These are phyloP conservation scores for Chiloscyllium plagiosum DNA, from an alignment of 2,113 vertebrate genomes.

Conservation along the genomic window DNA sequence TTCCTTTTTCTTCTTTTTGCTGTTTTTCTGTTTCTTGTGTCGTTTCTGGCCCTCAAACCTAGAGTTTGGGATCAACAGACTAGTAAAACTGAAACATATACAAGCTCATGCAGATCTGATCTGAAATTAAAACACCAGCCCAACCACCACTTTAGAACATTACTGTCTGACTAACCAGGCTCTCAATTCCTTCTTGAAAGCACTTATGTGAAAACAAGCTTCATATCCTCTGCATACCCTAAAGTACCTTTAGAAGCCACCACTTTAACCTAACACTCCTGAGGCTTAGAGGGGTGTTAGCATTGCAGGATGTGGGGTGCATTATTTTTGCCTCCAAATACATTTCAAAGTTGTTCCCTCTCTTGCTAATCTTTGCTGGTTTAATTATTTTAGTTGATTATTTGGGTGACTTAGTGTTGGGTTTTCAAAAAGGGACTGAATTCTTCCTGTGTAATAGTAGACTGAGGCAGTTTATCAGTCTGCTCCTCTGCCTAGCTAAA, in stretches of 20 bases:
- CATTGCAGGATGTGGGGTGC: too few relatives aligned
- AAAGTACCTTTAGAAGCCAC: neutral
- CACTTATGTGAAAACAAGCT: neutral
- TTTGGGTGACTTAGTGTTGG: too few relatives aligned
- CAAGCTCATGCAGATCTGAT: neutral
- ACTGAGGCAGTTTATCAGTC: too few relatives aligned
- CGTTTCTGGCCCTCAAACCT: constrained; percentile 63
- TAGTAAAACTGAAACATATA: neutral
- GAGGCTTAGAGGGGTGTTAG: too few relatives aligned
- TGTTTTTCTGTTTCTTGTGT: constrained; percentile 66
- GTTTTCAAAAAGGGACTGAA: too few relatives aligned
- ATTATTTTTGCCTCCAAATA: too few relatives aligned
- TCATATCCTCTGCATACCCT: neutral
- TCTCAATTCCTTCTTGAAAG: neutral
- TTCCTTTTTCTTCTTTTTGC: constrained; percentile 63
- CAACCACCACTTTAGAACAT: neutral
- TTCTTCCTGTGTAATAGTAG: too few relatives aligned
- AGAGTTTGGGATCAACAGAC: neutral
- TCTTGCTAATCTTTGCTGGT: too few relatives aligned
- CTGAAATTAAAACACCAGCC: neutral
- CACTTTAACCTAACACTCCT: neutral
- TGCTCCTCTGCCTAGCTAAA: too few relatives aligned
- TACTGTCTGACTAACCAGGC: neutral
- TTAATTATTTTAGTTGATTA: too few relatives aligned
- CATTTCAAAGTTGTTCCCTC: too few relatives aligned